phyloP scores from a whole-genome alignment of 2,113 vertebrate genomes.

The Trachemys scripta region DNA sequence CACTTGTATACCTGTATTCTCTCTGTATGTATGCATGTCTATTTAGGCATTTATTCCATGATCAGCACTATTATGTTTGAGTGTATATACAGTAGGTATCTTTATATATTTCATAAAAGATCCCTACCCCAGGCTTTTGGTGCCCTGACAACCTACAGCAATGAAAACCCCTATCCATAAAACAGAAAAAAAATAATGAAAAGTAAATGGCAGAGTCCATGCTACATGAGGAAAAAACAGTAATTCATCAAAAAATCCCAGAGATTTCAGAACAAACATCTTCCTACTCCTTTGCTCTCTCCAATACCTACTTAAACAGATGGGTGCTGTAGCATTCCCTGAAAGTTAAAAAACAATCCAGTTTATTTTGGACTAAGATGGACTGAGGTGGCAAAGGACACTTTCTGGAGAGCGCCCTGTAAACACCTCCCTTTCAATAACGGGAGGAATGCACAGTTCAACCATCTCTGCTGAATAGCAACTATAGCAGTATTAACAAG shows the following conservation, averaged over 20 bases:
- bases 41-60: no score
- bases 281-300: not conserved
- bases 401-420: not conserved
- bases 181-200: not conserved
- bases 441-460: no score
- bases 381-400: not conserved
- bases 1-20: no score
- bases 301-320: not conserved
- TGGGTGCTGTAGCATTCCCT: not conserved
- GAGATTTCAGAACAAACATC: not conserved
- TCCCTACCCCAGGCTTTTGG: not conserved
- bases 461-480: no score
- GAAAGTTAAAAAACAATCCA: no score
- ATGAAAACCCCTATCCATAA: not conserved
- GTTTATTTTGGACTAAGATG: not conserved
- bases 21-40: no score
- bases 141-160: not conserved
- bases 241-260: not conserved
- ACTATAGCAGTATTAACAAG: no score
- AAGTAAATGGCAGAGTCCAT: not conserved
- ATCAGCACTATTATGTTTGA: no score
- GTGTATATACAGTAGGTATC: no score
- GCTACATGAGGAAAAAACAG: not conserved
- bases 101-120: not conserved
- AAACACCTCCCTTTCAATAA: not conserved